A percentile compares a stretch with the other conserved stretches of the same genome.
These are phyloP conservation scores for Danaus plexippus DNA, from an alignment of 1,140 invertebrate genomes.

Conservation along the genomic window DNA sequence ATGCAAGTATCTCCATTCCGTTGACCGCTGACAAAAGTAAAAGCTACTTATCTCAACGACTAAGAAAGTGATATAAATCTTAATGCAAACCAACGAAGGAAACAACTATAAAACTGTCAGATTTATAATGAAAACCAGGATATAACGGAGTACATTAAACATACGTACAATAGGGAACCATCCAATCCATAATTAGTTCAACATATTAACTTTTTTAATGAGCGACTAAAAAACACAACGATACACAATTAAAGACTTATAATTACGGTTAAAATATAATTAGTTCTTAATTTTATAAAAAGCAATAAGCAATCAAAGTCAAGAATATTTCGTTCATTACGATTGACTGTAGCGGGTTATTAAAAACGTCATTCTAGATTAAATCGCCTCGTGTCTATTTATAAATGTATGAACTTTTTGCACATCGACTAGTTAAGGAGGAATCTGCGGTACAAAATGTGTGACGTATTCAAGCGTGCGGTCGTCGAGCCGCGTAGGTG, in stretches of 20 bases:
- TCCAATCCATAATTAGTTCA: constrained; percentile 11
- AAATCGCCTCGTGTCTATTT: constrained; percentile 10
- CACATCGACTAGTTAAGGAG: constrained; percentile 7
- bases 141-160: constrained; percentile 23
- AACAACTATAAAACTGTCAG: constrained; percentile 33
- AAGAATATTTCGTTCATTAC: no score
- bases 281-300: no score
- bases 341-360: no score
- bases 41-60: constrained; percentile 26
- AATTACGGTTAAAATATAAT: no score
- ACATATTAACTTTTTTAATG: constrained; percentile 20
- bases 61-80: constrained; percentile 30
- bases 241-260: no score
- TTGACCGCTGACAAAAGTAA: constrained; percentile 28
- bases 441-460: constrained; percentile 19
- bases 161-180: constrained; percentile 26
- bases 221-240: constrained; percentile 10
- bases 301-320: no score
- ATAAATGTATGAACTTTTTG: constrained; percentile 12
- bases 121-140: constrained; percentile 20
- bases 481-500: constrained; percentile 35
- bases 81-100: constrained; percentile 37
- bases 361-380: background rate
- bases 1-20: background rate
- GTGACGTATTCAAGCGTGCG: constrained; percentile 24